phyloP scores from a whole-genome alignment of 2,797 vertebrate genomes.

The Pangasius mekongensis region DNA sequence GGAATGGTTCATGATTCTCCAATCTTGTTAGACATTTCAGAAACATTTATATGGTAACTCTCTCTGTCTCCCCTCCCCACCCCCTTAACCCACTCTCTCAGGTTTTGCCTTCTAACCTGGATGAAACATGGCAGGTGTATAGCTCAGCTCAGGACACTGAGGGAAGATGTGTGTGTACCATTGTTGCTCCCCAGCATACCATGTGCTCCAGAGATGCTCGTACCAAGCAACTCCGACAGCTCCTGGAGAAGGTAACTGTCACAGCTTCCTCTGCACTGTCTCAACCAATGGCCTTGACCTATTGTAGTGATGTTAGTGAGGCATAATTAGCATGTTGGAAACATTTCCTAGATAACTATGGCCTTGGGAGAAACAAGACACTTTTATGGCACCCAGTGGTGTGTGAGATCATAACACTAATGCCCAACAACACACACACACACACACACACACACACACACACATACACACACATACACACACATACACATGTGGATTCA shows the following conservation, averaged over 20 bases:
- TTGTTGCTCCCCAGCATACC: conserved; percentile 98
- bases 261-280: conserved; percentile 4
- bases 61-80: background rate
- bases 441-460: conserved; percentile 17
- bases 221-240: conserved; percentile 97
- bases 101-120: conserved; percentile 95
- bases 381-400: background rate
- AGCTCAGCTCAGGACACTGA: conserved; percentile 99
- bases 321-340: conserved; percentile 6
- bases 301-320: background rate
- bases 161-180: conserved; percentile 97
- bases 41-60: background rate
- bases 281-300: background rate
- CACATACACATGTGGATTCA: conserved; percentile 17
- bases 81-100: conserved; percentile 58
- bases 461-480: conserved; percentile 22
- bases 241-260: conserved; percentile 92
- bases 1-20: background rate
- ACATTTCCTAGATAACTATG: conserved; percentile 4
- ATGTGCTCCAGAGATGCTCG: conserved; percentile 97
- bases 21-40: background rate
- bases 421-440: conserved; percentile 30
- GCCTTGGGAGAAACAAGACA: conserved; percentile 34
- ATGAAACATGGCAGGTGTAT: conserved; percentile 99
- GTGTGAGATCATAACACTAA: conserved; percentile 33